phyloP scores from a whole-genome alignment of 2,113 vertebrate genomes.

The Azemiops feae region DNA sequence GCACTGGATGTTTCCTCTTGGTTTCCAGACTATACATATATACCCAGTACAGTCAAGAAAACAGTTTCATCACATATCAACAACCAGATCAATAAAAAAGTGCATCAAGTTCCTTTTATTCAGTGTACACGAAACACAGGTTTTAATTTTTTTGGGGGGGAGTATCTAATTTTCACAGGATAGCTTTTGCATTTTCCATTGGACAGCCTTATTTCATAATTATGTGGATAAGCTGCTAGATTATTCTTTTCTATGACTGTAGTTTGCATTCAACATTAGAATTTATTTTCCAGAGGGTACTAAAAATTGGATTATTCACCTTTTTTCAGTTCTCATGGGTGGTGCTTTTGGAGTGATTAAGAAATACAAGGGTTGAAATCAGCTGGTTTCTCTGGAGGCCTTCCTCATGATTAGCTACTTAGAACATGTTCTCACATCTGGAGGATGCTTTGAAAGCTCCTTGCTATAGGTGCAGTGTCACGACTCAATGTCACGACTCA shows the following conservation, averaged over 20 bases:
- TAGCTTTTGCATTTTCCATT: neutral
- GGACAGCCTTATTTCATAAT: neutral
- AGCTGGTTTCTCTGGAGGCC: slow-evolving; percentile 4
- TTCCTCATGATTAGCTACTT: slow-evolving; percentile 7
- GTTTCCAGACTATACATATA: neutral
- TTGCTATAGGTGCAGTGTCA: rapidly evolving
- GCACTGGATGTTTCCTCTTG: neutral
- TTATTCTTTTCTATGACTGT: neutral
- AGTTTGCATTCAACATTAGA: neutral
- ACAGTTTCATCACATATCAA: neutral
- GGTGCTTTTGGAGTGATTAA: neutral
- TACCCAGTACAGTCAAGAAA: neutral
- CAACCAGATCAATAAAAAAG: neutral
- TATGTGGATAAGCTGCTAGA: neutral
- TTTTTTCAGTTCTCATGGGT: neutral
- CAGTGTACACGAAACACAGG: no score
- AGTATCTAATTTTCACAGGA: neutral
- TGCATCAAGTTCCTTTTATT: neutral
- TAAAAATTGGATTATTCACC: neutral
- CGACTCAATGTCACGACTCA: neutral
- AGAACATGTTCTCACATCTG: slow-evolving; percentile 4
- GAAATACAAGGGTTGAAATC: neutral
- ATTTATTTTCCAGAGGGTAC: neutral
- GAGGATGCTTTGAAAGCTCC: neutral
- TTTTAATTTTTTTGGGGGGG: neutral